These are phyloP conservation scores for Syndactyla subalaris DNA, from an alignment of 2,797 vertebrate species.

Conservation along the genomic window DNA sequence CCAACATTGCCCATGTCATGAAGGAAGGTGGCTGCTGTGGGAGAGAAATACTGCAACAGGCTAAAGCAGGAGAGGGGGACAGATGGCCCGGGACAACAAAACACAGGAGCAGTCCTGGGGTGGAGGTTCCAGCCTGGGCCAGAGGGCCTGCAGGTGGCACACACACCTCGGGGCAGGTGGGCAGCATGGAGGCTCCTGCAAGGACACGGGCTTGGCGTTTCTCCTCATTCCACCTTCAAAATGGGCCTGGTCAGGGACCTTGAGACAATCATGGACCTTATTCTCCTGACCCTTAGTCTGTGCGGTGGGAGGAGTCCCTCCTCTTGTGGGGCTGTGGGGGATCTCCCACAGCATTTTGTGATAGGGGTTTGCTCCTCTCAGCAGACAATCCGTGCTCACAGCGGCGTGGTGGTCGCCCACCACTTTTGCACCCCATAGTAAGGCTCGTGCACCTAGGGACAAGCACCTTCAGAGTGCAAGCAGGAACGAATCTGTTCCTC, in stretches of 20 bases:
- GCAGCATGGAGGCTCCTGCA: background rate
- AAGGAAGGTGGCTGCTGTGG: conserved; percentile 32
- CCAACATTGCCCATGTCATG: background rate
- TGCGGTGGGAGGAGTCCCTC: background rate
- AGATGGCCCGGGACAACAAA: background rate
- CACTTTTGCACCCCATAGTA: fast-evolving
- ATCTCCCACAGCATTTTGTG: background rate
- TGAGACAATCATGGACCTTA: fast-evolving
- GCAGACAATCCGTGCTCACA: background rate
- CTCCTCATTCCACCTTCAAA: background rate
- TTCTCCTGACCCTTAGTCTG: background rate
- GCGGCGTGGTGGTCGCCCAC: background rate
- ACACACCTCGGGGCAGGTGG: background rate
- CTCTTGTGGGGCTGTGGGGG: background rate
- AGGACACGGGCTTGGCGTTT: background rate
- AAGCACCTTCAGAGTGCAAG: background rate
- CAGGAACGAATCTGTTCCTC: background rate
- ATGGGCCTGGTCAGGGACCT: background rate
- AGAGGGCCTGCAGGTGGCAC: background rate
- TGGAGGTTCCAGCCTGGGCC: background rate
- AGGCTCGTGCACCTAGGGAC: background rate
- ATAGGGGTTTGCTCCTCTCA: background rate
- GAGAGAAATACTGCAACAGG: background rate
- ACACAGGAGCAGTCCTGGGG: background rate
- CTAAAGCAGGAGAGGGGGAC: background rate